Base-by-base conservation (phyloP, 2,113 vertebrate genomes). In the Egretta garzetta region DNA sequence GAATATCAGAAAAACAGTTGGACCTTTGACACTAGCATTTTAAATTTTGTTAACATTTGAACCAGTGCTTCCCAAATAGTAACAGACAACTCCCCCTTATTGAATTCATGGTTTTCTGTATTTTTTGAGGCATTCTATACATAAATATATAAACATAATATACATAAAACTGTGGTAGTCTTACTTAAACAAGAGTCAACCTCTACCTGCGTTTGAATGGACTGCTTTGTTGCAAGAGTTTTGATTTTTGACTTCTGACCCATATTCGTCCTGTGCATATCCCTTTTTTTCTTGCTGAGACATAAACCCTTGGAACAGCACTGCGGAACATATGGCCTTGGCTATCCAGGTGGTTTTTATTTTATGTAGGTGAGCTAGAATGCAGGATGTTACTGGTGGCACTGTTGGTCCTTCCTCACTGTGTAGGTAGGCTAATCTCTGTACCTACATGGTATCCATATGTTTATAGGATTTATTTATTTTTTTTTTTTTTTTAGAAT, bases 201-300 rank as follows among this genome's bases (percentile, higher is more conserved):
- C 7, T 6, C 35, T 53, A 1, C 32, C 0, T 13, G 10, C 1
- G 0, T 39, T 76, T 21, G 37, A 92, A 80, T n/a, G 7, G 27
- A 32, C 9, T 43, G 6, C 24, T 88, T 49, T 88, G 17, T 53
- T 91, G 41, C 24, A 70, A 6, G 12, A 14, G 14, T 75, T 84
- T 74, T 50, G 26, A 24, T 67, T 79, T 88, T 81, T 86, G 32
- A 56, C 19, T 91, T 90, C 20, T 82, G 35, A 66, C 28, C 23
- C 53, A 1, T 43, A 27, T 63, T 93, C 4, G 20, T 53, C 21
- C 35, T 68, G 21, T 33, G 30, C 4, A 1, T 80, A 67, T 68
- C 52, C 39, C 21, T 63, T 10, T 63, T 77, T 80, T 72, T 52
- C 52, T 86, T 84, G 22, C 72, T 60, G 70, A 79, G n/a, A 24